These are phyloP conservation scores for Emys orbicularis DNA, from an alignment of 2,797 vertebrate species.

Conservation along the genomic window DNA sequence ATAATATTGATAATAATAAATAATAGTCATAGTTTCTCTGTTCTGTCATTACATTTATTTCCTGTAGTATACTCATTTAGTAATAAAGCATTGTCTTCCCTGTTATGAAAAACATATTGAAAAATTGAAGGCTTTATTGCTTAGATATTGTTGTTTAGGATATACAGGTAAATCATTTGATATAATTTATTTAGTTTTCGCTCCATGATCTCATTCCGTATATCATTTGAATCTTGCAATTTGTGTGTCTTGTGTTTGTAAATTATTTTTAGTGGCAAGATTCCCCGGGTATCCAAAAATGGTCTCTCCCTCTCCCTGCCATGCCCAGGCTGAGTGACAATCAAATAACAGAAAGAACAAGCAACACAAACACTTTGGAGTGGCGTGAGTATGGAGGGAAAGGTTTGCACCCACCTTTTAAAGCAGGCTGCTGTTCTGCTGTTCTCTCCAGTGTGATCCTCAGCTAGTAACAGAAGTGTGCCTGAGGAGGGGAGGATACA, in stretches of 20 bases:
- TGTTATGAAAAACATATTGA: not conserved
- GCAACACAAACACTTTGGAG: rapidly evolving
- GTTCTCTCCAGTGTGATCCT: not conserved
- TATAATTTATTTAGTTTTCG: not conserved
- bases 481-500: not conserved
- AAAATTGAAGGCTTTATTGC: not conserved
- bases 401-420: rapidly evolving
- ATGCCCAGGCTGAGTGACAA: not conserved
- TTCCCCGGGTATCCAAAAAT: not conserved
- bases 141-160: not conserved
- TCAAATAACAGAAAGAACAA: not conserved
- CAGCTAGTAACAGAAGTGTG: not conserved
- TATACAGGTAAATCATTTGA: not conserved
- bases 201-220: not conserved
- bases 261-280: not conserved
- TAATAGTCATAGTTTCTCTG: not conserved
- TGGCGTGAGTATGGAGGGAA: not conserved
- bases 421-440: not conserved
- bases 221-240: not conserved
- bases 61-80: too few species aligned
- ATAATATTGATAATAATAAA: not conserved
- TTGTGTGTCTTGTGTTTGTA: not conserved
- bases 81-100: not conserved
- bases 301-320: not conserved
- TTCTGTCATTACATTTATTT: not conserved